These are phyloP conservation scores for Chitala chitala DNA, from an alignment of 2,113 vertebrate species.

Conservation along the genomic window DNA sequence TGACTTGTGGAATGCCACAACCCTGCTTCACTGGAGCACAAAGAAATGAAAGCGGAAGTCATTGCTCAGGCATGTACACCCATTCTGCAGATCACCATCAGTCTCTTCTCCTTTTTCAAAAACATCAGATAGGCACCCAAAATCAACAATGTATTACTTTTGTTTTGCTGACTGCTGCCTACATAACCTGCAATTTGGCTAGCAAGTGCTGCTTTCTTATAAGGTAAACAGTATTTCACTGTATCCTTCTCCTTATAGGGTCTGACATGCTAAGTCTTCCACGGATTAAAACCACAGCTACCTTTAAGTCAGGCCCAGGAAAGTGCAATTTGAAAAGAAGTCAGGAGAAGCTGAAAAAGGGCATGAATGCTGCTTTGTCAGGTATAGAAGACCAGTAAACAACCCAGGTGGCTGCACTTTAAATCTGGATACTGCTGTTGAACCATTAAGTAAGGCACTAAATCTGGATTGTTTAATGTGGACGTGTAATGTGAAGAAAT, in stretches of 20 bases:
- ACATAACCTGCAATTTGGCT: neutral
- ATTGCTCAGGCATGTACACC: conserved; percentile 63
- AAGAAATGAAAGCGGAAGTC: conserved; percentile 55
- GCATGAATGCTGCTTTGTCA: conserved; percentile 70
- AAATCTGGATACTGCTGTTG: conserved; percentile 2
- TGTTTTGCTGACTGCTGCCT: neutral
- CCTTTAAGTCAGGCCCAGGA: conserved; percentile 81
- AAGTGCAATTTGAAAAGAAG: conserved; percentile 88
- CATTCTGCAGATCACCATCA: conserved; percentile 40
- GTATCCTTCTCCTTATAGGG: conserved; percentile 54
- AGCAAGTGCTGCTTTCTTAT: neutral
- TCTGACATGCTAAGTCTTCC: conserved; percentile 54
- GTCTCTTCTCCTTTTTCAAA: conserved; percentile 44
- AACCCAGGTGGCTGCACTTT: neutral
- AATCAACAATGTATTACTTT: conserved; percentile 24
- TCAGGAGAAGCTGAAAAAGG: conserved; percentile 73
- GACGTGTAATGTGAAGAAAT: neutral
- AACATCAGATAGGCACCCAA: conserved; percentile 33
- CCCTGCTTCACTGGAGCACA: conserved; percentile 61
- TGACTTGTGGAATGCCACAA: conserved; percentile 71
- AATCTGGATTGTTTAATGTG: neutral
- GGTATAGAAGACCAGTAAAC: conserved; percentile 61
- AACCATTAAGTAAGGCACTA: neutral
- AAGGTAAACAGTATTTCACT: neutral
- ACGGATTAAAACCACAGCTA: conserved; percentile 80